A percentile compares a stretch with the other conserved stretches of the same genome.
These are phyloP conservation scores for Acanthopleura granulata DNA, from an alignment of 2,888 invertebrate species.

Conservation along the genomic window DNA sequence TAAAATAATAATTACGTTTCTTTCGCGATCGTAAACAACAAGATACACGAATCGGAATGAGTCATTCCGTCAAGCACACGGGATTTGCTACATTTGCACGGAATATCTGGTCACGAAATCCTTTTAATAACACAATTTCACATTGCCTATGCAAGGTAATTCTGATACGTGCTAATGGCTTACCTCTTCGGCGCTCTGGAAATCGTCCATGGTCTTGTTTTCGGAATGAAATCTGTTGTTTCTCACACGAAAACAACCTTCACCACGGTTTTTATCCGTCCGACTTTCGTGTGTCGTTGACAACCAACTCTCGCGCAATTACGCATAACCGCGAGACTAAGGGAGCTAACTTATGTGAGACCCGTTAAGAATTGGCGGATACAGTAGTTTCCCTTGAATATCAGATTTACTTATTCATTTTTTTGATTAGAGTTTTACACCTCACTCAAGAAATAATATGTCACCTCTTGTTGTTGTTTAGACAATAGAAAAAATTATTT, in stretches of 20 bases:
- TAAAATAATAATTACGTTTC: no score
- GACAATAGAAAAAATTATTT: no score
- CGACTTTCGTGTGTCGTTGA: conserved; percentile 1
- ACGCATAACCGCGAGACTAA: not conserved
- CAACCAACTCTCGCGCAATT: not conserved
- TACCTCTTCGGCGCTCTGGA: conserved; percentile 18
- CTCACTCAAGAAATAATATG: no score
- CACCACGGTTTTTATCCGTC: not conserved
- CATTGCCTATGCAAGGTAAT: not conserved
- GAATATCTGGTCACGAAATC: not conserved
- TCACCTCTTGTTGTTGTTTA: no score
- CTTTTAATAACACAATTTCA: not conserved
- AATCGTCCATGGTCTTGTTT: conserved; percentile 17
- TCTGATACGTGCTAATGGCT: not conserved
- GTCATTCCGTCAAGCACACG: not conserved
- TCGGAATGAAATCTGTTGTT: not conserved
- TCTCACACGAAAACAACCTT: not conserved
- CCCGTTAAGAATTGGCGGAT: no score
- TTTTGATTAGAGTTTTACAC: no score
- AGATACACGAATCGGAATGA: not conserved
- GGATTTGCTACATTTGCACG: not conserved
- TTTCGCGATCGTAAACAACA: not conserved
- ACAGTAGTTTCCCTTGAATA: no score
- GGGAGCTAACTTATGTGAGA: not conserved
- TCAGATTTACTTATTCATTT: no score